Base-by-base conservation (phyloP, 2,113 vertebrate genomes). In the Shinisaurus crocodilurus region DNA sequence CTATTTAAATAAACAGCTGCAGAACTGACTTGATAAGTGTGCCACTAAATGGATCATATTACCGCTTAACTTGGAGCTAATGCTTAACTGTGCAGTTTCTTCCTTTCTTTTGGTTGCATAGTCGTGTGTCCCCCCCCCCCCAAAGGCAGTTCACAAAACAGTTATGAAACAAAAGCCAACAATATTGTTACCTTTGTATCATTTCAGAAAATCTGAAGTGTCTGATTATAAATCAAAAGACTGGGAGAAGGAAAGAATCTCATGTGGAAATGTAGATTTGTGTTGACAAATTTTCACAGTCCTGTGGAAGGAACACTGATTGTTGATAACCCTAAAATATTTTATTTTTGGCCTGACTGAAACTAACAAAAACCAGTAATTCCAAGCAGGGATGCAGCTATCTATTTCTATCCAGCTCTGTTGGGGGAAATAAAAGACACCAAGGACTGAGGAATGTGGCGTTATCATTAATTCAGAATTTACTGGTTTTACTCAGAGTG, bases 11-110 rank as follows among this genome's bases (percentile, higher is more conserved):
- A 91, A 95, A 92, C 90, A 95, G 89, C 72, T 95, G 91, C 74
- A 95, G 93, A 95, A 95, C 84, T 96, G 92, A 95, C 90, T 96
- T 95, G 94, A 93, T 95, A 96, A 91, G 94, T 90, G 86, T 92
- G 93, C 90, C 91, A 94, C 95, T 95, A 94, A 96, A 93, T 86
- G 94, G 91, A 92, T 96, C 90, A 82, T 94, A 67, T 95, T 96
- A 92, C 92, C 88, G 91, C 93, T 94, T 96, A 94, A 92, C 85
- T 92, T 92, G 3, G 92, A 37, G 50, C 88, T 92, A 96, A 95
- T 92, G 86, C 70, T 93, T 90, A 94, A 92, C 90, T 94, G 90
- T 91, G 70, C 79, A 77, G 40, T 95, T 95, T 95, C 87, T 88
- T 94, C 86, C 40, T 32, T 69, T 79, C 48, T 90, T 92, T 96